A percentile compares a stretch with the other conserved stretches of the same genome.
phyloP scores from a whole-genome alignment of 2,797 vertebrate genomes.

The Peromyscus nudipes region DNA sequence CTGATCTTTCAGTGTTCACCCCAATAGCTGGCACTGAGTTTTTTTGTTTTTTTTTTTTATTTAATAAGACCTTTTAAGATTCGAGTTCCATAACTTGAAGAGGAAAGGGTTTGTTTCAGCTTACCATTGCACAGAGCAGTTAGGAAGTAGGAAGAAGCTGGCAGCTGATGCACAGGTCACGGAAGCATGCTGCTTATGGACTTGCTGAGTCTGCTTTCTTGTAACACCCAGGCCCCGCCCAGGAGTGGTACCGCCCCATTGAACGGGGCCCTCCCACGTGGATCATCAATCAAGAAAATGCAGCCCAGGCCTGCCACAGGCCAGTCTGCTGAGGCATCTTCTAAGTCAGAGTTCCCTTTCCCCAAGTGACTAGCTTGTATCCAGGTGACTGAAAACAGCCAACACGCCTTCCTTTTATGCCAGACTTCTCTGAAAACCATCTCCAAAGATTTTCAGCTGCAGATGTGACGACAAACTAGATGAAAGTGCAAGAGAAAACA shows the following conservation, averaged over 20 bases:
- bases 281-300: not conserved
- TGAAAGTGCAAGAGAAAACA: not conserved
- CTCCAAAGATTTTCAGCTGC: constrained; percentile 92
- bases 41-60: too few relatives aligned
- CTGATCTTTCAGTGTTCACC: too few relatives aligned
- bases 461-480: not conserved
- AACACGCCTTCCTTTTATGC: constrained; percentile 85
- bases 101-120: not conserved
- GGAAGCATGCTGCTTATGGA: not conserved
- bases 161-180: not conserved
- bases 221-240: not conserved
- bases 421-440: constrained; percentile 89
- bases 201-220: not conserved
- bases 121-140: not conserved
- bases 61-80: too few relatives aligned
- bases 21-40: too few relatives aligned
- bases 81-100: not conserved
- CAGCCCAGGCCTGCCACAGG: not conserved
- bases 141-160: not conserved
- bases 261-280: not conserved
- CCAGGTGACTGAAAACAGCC: not conserved
- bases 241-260: not conserved
- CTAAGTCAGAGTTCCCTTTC: not conserved
- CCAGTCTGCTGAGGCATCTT: not conserved
- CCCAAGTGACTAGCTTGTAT: not conserved